These are phyloP conservation scores for Patella vulgata DNA, from an alignment of 1,140 invertebrate genomes.

Conservation along the genomic window DNA sequence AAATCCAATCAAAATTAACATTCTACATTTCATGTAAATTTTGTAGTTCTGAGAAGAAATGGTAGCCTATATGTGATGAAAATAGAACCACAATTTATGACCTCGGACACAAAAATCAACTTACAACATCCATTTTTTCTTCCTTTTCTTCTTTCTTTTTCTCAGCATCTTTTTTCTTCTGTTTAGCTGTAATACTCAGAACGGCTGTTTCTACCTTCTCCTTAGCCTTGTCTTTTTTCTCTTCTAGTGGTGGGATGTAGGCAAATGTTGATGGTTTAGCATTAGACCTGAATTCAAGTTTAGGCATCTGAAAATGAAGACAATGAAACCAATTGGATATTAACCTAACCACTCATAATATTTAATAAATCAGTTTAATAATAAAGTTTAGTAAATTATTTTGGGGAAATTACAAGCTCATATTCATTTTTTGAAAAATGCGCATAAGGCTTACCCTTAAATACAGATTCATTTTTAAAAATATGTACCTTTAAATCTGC, in stretches of 20 bases:
- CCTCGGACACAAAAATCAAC: too few species aligned
- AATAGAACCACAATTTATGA: background rate
- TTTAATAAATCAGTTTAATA: too few species aligned
- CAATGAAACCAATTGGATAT: too few species aligned
- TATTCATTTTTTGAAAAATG: too few species aligned
- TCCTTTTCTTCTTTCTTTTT: slow-evolving; percentile 75
- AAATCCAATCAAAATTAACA: too few species aligned
- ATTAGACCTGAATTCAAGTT: slow-evolving; percentile 91
- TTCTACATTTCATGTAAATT: too few species aligned
- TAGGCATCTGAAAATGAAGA: slow-evolving; percentile 82
- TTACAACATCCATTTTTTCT: slow-evolving; percentile 74
- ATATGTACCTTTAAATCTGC: slow-evolving; percentile 84
- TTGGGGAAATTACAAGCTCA: too few species aligned
- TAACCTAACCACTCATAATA: too few species aligned
- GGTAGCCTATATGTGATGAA: too few species aligned
- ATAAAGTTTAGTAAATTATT: too few species aligned
- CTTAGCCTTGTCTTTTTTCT: slow-evolving; percentile 96
- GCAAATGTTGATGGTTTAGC: slow-evolving; percentile 95
- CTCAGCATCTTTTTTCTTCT: slow-evolving; percentile 68
- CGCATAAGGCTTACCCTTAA: too few species aligned
- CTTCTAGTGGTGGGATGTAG: slow-evolving; percentile 95
- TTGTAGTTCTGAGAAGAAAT: too few species aligned
- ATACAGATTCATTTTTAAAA: slow-evolving; percentile 15
- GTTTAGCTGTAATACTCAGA: slow-evolving; percentile 92
- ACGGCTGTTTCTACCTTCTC: slow-evolving; percentile 95